Percentiles rank a stretch among this genome's conserved stretches.
phyloP scores from a whole-genome alignment of 1,140 invertebrate species.

The Ditylenchus dipsaci region DNA sequence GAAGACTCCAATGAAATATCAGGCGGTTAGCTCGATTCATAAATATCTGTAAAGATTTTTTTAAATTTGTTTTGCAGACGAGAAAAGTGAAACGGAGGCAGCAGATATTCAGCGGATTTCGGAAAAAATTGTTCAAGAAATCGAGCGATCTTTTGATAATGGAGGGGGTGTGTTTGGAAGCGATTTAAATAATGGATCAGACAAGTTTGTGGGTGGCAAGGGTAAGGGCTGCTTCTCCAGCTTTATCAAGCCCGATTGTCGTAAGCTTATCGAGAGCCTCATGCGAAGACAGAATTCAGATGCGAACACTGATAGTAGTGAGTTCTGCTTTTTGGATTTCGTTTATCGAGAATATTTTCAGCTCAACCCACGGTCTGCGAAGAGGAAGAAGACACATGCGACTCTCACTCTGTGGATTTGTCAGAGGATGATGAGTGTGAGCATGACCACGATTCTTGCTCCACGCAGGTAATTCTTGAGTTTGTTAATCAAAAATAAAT shows the following conservation, averaged over 20 bases:
- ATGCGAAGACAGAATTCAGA: background rate
- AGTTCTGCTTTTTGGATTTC: background rate
- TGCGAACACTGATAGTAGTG: background rate
- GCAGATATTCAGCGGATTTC: constrained; percentile 12
- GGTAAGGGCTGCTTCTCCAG: background rate
- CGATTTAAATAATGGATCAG: background rate
- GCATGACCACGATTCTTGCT: background rate
- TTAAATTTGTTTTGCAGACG: background rate
- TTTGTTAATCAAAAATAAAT: background rate
- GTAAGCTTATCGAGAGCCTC: constrained; percentile 6
- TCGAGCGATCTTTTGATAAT: background rate
- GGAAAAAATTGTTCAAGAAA: constrained; percentile 8
- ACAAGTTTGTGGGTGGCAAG: background rate
- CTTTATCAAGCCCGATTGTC: background rate
- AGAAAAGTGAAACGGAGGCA: background rate
- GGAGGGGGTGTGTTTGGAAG: background rate
- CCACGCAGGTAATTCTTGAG: background rate
- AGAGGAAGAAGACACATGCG: background rate
- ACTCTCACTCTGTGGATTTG: constrained; percentile 2
- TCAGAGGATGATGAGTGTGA: background rate
- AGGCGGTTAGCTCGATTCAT: too few relatives aligned
- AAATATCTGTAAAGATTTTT: background rate
- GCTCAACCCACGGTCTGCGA: background rate
- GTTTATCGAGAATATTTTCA: background rate
- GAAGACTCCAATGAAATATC: too few relatives aligned